phyloP scores from a whole-genome alignment of 2,888 invertebrate genomes.

The Ochlodes sylvanus region DNA sequence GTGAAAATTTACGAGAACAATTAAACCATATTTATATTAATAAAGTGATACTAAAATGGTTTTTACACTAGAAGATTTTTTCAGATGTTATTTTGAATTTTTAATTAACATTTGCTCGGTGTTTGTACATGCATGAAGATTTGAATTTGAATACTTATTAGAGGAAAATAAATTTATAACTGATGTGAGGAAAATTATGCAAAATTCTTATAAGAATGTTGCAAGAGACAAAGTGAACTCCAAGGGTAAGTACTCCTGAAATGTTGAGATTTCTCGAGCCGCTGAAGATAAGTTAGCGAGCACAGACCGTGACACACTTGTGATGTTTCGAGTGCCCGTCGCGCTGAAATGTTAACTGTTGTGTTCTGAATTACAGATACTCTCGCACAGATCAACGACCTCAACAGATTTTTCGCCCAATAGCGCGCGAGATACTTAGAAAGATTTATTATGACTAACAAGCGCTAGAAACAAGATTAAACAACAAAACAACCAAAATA shows the following conservation, averaged over 20 bases:
- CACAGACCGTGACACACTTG: slow-evolving; percentile 31
- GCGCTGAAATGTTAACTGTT: not conserved
- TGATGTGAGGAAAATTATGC: too few relatives aligned
- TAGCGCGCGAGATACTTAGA: slow-evolving; percentile 4
- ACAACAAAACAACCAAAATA: slow-evolving; percentile 51
- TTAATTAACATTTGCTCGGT: not conserved
- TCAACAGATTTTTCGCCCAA: not conserved
- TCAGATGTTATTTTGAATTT: not conserved
- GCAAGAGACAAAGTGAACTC: slow-evolving; percentile 3
- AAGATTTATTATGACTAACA: slow-evolving; percentile 39
- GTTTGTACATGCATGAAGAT: not conserved
- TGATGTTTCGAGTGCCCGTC: slow-evolving; percentile 9
- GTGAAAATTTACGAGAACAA: too few relatives aligned
- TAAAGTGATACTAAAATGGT: too few relatives aligned
- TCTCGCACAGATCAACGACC: slow-evolving; percentile 11
- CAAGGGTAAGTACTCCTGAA: slow-evolving; percentile 17
- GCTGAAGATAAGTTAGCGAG: slow-evolving; percentile 12
- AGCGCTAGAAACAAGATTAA: slow-evolving; percentile 42
- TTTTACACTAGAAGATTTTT: not conserved
- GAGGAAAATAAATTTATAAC: too few relatives aligned
- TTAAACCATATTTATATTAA: too few relatives aligned
- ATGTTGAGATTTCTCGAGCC: slow-evolving; percentile 9
- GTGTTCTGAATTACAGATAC: not conserved
- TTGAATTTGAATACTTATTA: not conserved
- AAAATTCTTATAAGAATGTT: not conserved